These are phyloP conservation scores for Platyscapa corneri DNA, from an alignment of 1,140 invertebrate genomes.

Conservation along the genomic window DNA sequence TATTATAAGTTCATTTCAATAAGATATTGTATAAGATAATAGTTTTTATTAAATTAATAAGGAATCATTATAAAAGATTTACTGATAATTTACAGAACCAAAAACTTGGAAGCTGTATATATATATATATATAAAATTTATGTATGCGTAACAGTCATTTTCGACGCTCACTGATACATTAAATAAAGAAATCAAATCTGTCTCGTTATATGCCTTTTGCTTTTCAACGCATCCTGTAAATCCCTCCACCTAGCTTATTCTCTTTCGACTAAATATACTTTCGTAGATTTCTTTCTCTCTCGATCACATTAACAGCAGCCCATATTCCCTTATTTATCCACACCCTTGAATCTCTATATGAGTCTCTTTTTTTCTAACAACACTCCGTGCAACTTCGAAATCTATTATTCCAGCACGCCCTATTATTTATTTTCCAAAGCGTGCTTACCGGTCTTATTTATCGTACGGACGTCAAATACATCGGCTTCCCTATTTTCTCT, in stretches of 20 bases:
- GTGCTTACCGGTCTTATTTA: slow-evolving; percentile 63
- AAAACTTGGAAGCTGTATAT: not conserved
- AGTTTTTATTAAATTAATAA: not conserved
- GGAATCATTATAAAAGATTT: not conserved
- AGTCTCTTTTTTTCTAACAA: not conserved
- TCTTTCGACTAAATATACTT: not conserved
- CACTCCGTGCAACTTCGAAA: slow-evolving; percentile 15
- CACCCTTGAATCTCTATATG: slow-evolving; percentile 8
- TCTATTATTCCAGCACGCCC: slow-evolving; percentile 62
- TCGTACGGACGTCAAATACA: slow-evolving; percentile 62
- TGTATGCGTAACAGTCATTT: not conserved
- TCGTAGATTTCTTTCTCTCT: slow-evolving; percentile 17
- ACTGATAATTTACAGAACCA: not conserved
- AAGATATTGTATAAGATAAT: no score
- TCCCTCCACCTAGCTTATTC: not conserved
- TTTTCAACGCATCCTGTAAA: not conserved
- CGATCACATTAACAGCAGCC: not conserved
- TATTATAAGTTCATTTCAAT: no score
- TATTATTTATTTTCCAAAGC: slow-evolving; percentile 64
- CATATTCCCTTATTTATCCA: not conserved
- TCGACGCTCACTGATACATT: not conserved
- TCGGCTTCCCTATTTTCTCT: slow-evolving; percentile 40
- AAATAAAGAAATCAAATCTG: slow-evolving; percentile 37
- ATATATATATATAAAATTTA: not conserved
- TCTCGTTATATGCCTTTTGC: slow-evolving; percentile 2